Percentiles rank a stretch among this genome's conserved stretches.
Evolutionary conservation across 2,888 invertebrate genomes (phyloP).

Genomic region (Drosophila trichaetosa): DNA sequence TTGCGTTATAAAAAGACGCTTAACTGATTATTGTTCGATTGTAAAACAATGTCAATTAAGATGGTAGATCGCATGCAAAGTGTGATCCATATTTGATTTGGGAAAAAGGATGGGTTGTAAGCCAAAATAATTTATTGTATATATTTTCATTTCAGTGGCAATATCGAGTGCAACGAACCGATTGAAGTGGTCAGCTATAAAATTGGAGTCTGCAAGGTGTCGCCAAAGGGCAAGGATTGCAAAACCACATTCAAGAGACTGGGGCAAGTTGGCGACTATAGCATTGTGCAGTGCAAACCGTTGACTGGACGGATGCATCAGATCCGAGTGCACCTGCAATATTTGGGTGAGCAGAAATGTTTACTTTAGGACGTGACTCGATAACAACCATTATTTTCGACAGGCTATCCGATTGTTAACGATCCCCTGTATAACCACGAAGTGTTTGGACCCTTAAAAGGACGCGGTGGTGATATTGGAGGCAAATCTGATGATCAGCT

Average conservation of each 20-base stretch:
- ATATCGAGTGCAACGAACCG: conserved; percentile 94
- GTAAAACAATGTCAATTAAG: neutral
- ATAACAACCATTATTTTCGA: neutral
- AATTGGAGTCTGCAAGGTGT: conserved; percentile 97
- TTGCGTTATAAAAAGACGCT: neutral
- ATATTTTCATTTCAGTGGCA: conserved; percentile 86
- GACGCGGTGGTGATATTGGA: conserved; percentile 93
- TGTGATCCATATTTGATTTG: neutral
- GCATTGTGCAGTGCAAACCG: conserved; percentile 97
- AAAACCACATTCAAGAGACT: conserved; percentile 95
- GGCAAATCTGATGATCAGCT: conserved; percentile 95
- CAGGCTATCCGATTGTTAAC: conserved; percentile 97
- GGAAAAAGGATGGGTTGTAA: neutral
- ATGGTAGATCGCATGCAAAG: neutral
- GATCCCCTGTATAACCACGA: conserved; percentile 98
- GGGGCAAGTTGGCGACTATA: conserved; percentile 93
- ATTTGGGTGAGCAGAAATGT: conserved; percentile 88
- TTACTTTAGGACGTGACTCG: neutral
- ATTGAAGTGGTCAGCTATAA: conserved; percentile 96
- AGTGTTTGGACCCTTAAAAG: conserved; percentile 96
- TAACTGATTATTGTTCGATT: neutral
- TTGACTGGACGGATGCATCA: conserved; percentile 99
- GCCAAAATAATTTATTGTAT: neutral
- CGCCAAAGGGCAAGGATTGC: conserved; percentile 95
- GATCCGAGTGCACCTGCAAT: conserved; percentile 98